Conservation (phyloP, 2,113 vertebrate genomes). For the Camelus bactrianus region DNA sequence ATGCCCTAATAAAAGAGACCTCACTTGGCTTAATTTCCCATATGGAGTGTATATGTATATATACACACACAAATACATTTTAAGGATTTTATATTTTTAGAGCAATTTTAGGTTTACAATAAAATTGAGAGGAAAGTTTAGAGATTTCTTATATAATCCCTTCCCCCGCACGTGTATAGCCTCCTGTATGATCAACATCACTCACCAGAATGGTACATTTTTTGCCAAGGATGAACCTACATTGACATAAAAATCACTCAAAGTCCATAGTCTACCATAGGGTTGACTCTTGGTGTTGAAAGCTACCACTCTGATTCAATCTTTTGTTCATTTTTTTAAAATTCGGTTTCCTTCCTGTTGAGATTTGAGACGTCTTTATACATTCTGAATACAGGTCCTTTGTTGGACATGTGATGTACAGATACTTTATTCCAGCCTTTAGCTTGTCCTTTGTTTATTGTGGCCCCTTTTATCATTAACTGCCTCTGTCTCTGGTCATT, state of each 20-base stretch:
- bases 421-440: not conserved
- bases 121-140: too few species aligned
- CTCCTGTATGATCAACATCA: too few species aligned
- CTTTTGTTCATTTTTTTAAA: not conserved
- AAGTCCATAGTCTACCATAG: not conserved
- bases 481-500: not conserved
- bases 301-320: not conserved
- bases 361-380: not conserved
- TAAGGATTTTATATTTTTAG: too few species aligned
- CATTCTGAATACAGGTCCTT: not conserved
- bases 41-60: not conserved
- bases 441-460: not conserved
- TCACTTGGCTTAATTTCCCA: not conserved
- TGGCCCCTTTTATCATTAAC: not conserved
- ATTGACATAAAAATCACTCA: not conserved
- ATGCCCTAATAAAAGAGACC: not conserved
- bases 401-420: not conserved
- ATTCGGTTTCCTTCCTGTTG: not conserved
- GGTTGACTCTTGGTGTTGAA: not conserved
- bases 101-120: too few species aligned
- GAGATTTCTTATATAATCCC: too few species aligned
- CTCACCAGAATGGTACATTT: too few species aligned
- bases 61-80: too few species aligned
- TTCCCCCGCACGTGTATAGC: too few species aligned
- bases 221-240: not conserved